Evolutionary conservation across 1,140 invertebrate genomes (phyloP).

Genomic region (Drosophila chauvacae): DNA sequence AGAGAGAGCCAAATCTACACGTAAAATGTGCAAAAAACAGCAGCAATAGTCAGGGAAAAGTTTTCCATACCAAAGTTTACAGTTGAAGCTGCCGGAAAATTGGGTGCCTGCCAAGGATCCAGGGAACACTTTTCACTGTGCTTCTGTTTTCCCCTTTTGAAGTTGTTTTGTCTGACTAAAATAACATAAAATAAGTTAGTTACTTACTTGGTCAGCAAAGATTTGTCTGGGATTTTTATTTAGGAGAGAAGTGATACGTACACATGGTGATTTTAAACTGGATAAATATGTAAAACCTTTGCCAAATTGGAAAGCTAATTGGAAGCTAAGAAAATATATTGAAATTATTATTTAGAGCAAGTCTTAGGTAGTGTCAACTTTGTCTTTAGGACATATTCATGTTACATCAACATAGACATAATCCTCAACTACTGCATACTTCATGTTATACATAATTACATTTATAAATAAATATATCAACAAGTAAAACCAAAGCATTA

Average conservation of each 20-base stretch:
- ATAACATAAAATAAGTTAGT: constrained; percentile 18
- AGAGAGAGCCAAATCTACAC: constrained; percentile 15
- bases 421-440: too few species aligned
- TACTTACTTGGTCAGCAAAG: neutral
- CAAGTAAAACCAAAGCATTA: neutral
- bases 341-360: neutral
- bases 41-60: neutral
- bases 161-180: too few species aligned
- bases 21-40: constrained; percentile 32
- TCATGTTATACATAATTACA: neutral
- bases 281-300: too few species aligned
- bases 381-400: too few species aligned
- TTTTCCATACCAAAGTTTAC: constrained; percentile 26
- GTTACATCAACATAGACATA: neutral
- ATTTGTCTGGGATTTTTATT: too few species aligned
- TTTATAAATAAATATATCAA: neutral
- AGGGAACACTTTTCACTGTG: constrained; percentile 1
- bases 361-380: neutral
- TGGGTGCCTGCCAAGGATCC: neutral
- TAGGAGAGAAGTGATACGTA: neutral
- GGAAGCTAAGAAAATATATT: neutral
- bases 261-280: neutral
- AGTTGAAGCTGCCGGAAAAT: constrained; percentile 3
- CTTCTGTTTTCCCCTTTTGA: neutral
- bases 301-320: too few species aligned